Conservation (phyloP, 2,888 invertebrate species). For the Bellardia pandia region DNA sequence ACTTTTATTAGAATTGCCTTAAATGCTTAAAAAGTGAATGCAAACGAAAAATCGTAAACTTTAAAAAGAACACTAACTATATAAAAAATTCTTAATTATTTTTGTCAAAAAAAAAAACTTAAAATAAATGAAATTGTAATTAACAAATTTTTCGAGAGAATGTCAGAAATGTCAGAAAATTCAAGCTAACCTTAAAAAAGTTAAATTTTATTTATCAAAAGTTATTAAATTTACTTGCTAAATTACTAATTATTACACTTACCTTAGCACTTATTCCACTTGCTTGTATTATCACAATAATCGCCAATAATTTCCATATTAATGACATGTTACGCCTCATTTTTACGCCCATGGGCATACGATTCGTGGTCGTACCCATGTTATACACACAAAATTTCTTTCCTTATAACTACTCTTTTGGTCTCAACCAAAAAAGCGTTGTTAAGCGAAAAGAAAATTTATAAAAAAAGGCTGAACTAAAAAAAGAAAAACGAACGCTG, state of each 20-base stretch:
- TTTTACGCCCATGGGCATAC: conserved; percentile 73
- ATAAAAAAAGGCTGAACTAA: conserved; percentile 10
- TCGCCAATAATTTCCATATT: conserved; percentile 76
- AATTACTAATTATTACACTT: conserved; percentile 60
- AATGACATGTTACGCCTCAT: conserved; percentile 71
- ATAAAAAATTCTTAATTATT: too few species aligned
- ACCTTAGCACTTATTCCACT: conserved; percentile 78
- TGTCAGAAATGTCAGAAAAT: conserved; percentile 39
- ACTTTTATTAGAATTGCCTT: too few species aligned
- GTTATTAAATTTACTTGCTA: neutral
- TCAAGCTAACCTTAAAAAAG: too few species aligned
- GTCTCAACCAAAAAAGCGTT: neutral
- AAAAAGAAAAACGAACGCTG: conserved; percentile 52
- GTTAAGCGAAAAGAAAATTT: conserved; percentile 1
- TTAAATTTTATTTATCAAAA: too few species aligned
- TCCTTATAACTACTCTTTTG: neutral
- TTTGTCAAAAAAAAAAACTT: neutral
- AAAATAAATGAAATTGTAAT: too few species aligned
- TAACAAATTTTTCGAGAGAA: neutral
- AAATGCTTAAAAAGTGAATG: too few species aligned
- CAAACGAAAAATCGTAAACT: too few species aligned
- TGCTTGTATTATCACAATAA: conserved; percentile 76
- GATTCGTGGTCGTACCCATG: conserved; percentile 73
- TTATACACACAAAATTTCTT: conserved; percentile 50
- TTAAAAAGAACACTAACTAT: too few species aligned